Evolutionary conservation across 2,888 invertebrate genomes (phyloP), one percentile per base, ranked within the genome.

Genomic region (Nipponacmea schrenckii): DNA sequence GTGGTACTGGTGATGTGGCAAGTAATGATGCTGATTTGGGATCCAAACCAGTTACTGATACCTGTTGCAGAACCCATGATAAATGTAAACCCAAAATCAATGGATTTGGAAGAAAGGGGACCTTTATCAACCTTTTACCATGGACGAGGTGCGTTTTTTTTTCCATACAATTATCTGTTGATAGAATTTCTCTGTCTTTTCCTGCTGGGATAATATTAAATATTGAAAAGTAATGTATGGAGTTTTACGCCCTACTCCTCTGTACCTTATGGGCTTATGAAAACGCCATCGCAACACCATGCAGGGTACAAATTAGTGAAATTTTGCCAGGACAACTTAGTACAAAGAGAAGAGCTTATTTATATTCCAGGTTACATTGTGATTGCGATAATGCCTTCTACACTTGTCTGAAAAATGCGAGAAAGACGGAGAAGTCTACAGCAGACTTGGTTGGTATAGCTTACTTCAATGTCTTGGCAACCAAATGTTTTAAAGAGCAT

Each of bases 31-130:
- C 8, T 44, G 64, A 64, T 44, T 44, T 64, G 10, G 64, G 64
- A n/a, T 31, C 31, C 12, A 64, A 64, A n/a, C 10, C 31, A n/a
- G 31, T 64, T 4, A 64, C 64, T 27, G 64, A 64, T 44, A 31
- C 64, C 27, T 64, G 64, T 44, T 64, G 64, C 10, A 20, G 64
- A n/a, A 64, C 64, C 14, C 64, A 64, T 27, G 64, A 64, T 20
- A 64, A 64, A 20, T 64, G 64, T 44, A 31, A 14, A 64, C 64
- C 64, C 3, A n/a, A 64, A n/a, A 31, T 64, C 12, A 15, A 15
- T n/a, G 64, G 31, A 14, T 64, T 31, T 12, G 64, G 31, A 17
- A 39, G 64, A 31, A 64, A 64, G 15, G 64, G 64, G 5, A 64
- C 31, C 15, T 64, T 64, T 27, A 39, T 31, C 12, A 64, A 64